A percentile compares a stretch with the other conserved stretches of the same genome.
Conservation (phyloP, 2,888 invertebrate genomes). For the Papilio elwesi region DNA sequence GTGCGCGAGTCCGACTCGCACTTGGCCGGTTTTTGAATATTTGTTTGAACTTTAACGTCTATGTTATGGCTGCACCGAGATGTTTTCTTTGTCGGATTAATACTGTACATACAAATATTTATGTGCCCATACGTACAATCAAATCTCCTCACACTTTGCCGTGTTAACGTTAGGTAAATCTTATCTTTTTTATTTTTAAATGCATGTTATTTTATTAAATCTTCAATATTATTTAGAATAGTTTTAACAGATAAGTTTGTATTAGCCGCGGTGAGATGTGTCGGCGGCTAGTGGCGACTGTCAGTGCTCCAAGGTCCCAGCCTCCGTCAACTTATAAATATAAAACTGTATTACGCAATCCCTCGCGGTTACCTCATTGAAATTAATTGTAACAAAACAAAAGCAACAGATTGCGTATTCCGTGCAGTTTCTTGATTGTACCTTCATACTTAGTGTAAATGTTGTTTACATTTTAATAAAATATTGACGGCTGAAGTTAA, state of each 20-base stretch:
- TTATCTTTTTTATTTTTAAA: no score
- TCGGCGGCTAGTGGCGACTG: constrained; percentile 10
- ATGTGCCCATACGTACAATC: no score
- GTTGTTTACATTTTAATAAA: background rate
- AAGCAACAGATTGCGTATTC: background rate
- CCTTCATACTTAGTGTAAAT: no score
- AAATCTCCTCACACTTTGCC: no score
- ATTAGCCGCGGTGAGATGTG: constrained; percentile 25
- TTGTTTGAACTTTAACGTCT: no score
- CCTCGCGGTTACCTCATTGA: constrained; percentile 23
- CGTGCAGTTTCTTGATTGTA: background rate
- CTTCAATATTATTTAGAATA: background rate
- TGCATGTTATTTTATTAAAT: background rate
- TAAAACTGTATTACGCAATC: constrained; percentile 31
- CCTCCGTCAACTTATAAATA: constrained; percentile 32
- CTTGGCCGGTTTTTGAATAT: no score
- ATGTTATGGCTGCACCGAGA: no score
- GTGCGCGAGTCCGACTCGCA: no score
- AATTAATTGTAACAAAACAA: constrained; percentile 6
- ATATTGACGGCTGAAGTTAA: no score
- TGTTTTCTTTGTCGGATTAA: no score
- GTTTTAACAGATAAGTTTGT: background rate
- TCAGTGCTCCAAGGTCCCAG: constrained; percentile 35
- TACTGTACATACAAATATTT: no score
- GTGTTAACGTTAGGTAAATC: no score